Evolutionary conservation across 2,113 vertebrate genomes (phyloP).

Genomic region (Orcinus orca): DNA sequence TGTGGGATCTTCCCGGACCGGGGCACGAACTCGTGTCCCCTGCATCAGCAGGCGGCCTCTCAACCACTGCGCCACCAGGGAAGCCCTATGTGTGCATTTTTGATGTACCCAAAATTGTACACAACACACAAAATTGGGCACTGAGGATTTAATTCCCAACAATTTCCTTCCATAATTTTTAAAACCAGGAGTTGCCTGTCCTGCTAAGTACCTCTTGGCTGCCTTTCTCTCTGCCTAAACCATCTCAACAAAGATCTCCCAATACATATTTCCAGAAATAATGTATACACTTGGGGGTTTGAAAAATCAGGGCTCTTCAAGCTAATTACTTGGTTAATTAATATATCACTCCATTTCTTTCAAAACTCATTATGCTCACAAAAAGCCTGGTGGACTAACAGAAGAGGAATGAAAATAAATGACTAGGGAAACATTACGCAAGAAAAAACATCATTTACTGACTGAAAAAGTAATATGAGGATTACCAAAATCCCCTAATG

Average conservation of each 20-base stretch:
- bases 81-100: background rate
- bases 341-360: constrained; percentile 73
- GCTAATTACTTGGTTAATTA: constrained; percentile 77
- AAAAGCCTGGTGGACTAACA: constrained; percentile 66
- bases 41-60: too few species aligned
- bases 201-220: background rate
- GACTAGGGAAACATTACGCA: constrained; percentile 62
- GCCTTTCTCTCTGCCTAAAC: background rate
- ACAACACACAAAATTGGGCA: background rate
- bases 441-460: constrained; percentile 48
- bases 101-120: background rate
- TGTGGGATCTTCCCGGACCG: too few species aligned
- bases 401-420: constrained; percentile 69
- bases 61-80: too few species aligned
- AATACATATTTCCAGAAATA: constrained; percentile 46
- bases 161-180: background rate
- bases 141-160: background rate
- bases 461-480: constrained; percentile 56
- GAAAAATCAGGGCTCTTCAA: constrained; percentile 60
- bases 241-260: background rate
- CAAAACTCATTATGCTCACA: constrained; percentile 71
- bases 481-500: constrained; percentile 44
- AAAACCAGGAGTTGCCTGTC: background rate
- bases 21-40: too few species aligned
- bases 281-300: constrained; percentile 46